Conservation (phyloP, 2,797 vertebrate genomes). For the Sebastes matsubarae region DNA sequence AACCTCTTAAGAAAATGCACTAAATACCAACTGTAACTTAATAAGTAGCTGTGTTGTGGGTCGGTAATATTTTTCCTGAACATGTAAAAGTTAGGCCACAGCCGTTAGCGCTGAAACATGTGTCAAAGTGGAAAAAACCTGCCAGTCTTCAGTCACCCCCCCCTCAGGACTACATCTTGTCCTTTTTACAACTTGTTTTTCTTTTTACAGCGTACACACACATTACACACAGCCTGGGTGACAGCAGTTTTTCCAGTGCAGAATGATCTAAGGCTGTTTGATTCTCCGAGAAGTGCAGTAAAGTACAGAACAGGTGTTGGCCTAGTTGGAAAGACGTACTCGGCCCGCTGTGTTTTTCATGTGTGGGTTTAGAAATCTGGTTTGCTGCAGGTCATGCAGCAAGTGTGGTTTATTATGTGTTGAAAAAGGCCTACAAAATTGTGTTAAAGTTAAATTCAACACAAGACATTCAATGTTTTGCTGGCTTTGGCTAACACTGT, state of each 20-base stretch:
- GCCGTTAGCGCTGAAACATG: conserved; percentile 26
- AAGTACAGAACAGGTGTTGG: conserved; percentile 72
- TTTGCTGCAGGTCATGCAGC: conserved; percentile 24
- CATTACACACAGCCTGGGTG: conserved; percentile 48
- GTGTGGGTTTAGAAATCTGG: conserved; percentile 34
- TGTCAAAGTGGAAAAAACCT: conserved; percentile 54
- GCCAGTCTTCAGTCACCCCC: conserved; percentile 24
- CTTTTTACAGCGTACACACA: conserved; percentile 16
- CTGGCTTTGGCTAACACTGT: neutral
- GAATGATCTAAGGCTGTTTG: conserved; percentile 56
- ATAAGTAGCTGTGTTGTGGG: conserved; percentile 30
- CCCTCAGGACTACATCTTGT: conserved; percentile 43
- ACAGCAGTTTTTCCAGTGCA: conserved; percentile 66
- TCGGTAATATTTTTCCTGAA: conserved; percentile 21
- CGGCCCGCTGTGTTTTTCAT: conserved; percentile 16
- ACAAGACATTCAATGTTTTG: neutral
- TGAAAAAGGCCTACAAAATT: neutral
- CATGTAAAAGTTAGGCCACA: conserved; percentile 24
- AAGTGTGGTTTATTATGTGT: conserved; percentile 10
- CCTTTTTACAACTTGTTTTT: conserved; percentile 40
- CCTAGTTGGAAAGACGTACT: conserved; percentile 53
- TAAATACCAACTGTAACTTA: conserved; percentile 8
- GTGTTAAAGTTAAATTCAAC: conserved; percentile 10
- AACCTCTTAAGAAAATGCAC: conserved; percentile 3
- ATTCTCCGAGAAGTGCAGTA: conserved; percentile 52